Conservation (phyloP, 2,797 vertebrate genomes). For the Parambassis ranga region DNA sequence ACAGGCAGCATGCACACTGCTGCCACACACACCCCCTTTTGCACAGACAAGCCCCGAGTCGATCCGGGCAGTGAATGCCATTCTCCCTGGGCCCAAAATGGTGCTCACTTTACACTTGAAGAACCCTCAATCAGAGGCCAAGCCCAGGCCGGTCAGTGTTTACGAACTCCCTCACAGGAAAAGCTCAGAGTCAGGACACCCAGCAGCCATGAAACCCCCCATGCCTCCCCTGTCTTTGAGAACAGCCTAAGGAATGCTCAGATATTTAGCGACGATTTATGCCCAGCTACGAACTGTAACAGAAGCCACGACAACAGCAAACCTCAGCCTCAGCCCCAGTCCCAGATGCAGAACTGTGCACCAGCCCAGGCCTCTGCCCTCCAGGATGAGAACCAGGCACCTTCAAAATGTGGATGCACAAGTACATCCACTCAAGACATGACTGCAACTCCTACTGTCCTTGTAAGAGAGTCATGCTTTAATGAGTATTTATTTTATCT, state of each 20-base stretch:
- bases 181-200: constrained; percentile 56
- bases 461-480: constrained; percentile 52
- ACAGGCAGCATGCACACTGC: constrained; percentile 71
- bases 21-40: constrained; percentile 76
- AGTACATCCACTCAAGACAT: constrained; percentile 50
- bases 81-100: constrained; percentile 73
- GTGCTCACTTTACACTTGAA: constrained; percentile 85
- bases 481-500: not conserved
- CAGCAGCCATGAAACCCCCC: constrained; percentile 56
- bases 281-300: constrained; percentile 68
- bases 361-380: constrained; percentile 33
- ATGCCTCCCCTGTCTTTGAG: constrained; percentile 40
- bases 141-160: constrained; percentile 54
- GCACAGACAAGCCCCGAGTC: constrained; percentile 74
- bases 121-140: constrained; percentile 74
- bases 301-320: constrained; percentile 63
- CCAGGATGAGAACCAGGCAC: constrained; percentile 73
- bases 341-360: constrained; percentile 37
- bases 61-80: constrained; percentile 60
- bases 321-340: constrained; percentile 52
- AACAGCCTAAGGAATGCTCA: constrained; percentile 55
- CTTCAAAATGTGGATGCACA: constrained; percentile 48
- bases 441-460: constrained; percentile 71
- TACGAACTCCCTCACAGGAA: constrained; percentile 64
- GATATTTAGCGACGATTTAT: constrained; percentile 72